These are phyloP conservation scores for Ormia ochracea DNA, from an alignment of 2,888 invertebrate genomes.

Conservation along the genomic window DNA sequence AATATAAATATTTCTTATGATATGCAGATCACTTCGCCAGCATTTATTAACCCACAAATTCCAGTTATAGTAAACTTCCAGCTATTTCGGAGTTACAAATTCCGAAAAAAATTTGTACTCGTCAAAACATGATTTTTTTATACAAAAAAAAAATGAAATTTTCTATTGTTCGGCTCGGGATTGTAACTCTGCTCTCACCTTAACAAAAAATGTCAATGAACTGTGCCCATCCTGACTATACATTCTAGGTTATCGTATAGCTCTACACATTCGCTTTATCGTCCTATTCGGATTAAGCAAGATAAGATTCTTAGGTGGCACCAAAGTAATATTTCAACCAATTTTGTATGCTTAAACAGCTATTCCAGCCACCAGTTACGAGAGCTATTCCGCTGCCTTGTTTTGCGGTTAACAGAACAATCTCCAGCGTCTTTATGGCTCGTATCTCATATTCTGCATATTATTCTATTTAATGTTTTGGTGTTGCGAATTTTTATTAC, in stretches of 20 bases:
- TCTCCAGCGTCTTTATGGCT: conserved; percentile 15
- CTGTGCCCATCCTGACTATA: no score
- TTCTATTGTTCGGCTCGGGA: no score
- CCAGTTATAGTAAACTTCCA: no score
- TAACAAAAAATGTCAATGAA: no score
- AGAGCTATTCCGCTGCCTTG: neutral
- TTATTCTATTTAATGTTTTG: conserved; percentile 64
- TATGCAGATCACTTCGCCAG: no score
- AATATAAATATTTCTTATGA: no score
- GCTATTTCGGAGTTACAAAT: no score
- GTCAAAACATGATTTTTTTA: no score
- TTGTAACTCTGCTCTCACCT: no score
- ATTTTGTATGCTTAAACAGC: neutral
- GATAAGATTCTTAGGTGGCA: conserved; percentile 29
- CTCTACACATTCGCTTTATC: neutral
- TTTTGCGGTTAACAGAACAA: conserved; percentile 12
- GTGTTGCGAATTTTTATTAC: conserved; percentile 67
- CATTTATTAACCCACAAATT: no score
- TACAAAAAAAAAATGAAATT: no score
- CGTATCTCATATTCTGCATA: conserved; percentile 58
- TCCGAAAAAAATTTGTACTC: no score
- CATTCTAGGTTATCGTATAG: neutral
- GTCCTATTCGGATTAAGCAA: conserved; percentile 18
- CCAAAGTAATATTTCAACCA: neutral
- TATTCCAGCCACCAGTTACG: neutral